phyloP scores from a whole-genome alignment of 2,797 vertebrate species.

The Xyrichtys novacula region DNA sequence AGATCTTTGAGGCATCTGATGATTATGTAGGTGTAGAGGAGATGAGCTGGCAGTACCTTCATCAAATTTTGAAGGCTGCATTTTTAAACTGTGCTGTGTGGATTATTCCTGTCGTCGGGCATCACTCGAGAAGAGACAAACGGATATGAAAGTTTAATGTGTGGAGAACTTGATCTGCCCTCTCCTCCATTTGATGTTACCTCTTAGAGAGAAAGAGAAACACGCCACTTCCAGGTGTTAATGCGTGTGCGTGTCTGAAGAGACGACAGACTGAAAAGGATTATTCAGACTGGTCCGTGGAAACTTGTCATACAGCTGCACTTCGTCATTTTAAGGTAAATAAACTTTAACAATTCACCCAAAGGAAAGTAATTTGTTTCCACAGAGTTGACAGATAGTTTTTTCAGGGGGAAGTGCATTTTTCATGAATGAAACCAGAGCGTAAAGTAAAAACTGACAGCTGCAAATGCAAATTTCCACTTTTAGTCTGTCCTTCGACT shows the following conservation, averaged over 20 bases:
- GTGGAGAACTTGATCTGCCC: slow-evolving; percentile 68
- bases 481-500: slow-evolving; percentile 25
- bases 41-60: slow-evolving; percentile 63
- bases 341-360: slow-evolving; percentile 7
- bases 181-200: slow-evolving; percentile 45
- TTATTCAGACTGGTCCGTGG: slow-evolving; percentile 26
- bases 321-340: neutral
- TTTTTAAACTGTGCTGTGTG: slow-evolving; percentile 65
- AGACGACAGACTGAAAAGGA: slow-evolving; percentile 30
- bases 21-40: slow-evolving; percentile 55
- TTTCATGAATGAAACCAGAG: slow-evolving; percentile 12
- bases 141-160: slow-evolving; percentile 83
- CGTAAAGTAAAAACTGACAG: slow-evolving; percentile 19
- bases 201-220: slow-evolving; percentile 38
- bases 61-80: slow-evolving; percentile 77
- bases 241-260: slow-evolving; percentile 19
- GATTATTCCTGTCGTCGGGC: slow-evolving; percentile 64
- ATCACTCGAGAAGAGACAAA: slow-evolving; percentile 65
- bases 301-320: neutral
- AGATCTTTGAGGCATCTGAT: slow-evolving; percentile 59
- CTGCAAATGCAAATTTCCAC: slow-evolving; percentile 11
- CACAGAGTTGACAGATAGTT: neutral
- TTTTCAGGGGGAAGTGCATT: slow-evolving; percentile 27
- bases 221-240: slow-evolving; percentile 1
- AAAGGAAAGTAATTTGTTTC: neutral